Evolutionary conservation across 2,113 vertebrate species (phyloP), one percentile per base, ranked within the genome.

Genomic region (Barbus barbus): DNA sequence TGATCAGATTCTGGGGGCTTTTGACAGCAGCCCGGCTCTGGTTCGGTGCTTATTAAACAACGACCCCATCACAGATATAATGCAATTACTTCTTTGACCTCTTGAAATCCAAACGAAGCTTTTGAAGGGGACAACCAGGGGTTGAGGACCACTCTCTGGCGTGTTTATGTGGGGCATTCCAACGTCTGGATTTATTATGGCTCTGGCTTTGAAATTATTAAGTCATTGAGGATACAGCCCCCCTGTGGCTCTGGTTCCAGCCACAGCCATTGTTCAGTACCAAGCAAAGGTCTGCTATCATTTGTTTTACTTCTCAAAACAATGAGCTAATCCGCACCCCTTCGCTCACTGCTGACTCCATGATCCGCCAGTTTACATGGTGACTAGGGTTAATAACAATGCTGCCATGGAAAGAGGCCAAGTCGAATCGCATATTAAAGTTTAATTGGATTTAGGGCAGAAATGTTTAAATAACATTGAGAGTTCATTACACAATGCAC

Each of bases 261-360:
- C 90, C 91, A 38, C 44, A 85, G 81, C 78, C 85, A 84, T 81
- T 86, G 84, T 80, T 86, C 90, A 67, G 80, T 89, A 89, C 88
- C 58, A 87, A 87, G 90, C 88, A 81, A 87, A 83, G 18, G 11
- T 63, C 83, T 82, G 63, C 76, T 63, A 58, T 26, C 48, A 85
- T 91, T 90, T 46, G 84, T 73, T 85, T 86, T 90, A 90, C 91
- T 91, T 73, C 87, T 89, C 89, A 89, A 82, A 91, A 85, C 90
- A 89, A 86, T 86, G 14, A 91, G 11, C 85, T 92, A 88, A 87
- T 92, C 79, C 14, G 73, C 44, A 33, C 22, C 83, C 90, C 53
- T 48, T 72, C 44, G 9, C 84, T 65, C 90, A 67, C 65, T 44
- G 38, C 86, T 89, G 89, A 83, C 83, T 89, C 83, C 91, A 82